Evolutionary conservation across 2,888 invertebrate genomes (phyloP), one percentile per base, ranked within the genome.

Genomic region (Acrobasis consociella): DNA sequence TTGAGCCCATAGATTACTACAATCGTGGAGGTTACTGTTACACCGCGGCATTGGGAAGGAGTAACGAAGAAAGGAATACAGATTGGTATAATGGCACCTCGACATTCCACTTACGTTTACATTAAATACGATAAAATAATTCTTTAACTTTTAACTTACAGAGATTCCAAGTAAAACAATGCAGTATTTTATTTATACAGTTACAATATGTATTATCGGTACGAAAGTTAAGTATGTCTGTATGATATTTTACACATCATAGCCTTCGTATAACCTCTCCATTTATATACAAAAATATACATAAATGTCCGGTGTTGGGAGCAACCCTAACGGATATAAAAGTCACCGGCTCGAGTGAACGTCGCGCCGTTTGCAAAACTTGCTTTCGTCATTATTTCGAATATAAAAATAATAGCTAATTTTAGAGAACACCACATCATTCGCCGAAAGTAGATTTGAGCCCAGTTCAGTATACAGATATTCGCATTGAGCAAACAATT

Each of bases 261-360:
- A 82, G 80, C 83, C 73, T 86, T 83, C 82, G 80, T 84, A 83
- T 83, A 56, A 85, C 76, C 77, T 81, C 79, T 83, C 77, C 82
- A 86, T 86, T 86, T 91, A 91, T 91, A 88, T 91, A 91, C 91
- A 91, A 89, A 89, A 89, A 90, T 91, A 91, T 89, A 91, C 90
- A 91, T 87, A 86, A 87, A 87, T 82, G 86, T 86, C 79, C 80
- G 80, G 80, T 78, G 73, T 73, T 72, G 72, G 72, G 77, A 78
- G 82, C 76, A 75, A 76, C 74, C 69, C 70, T 72, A 70, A 72
- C 49, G 71, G 72, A 74, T 78, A 76, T 64, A 73, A 69, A 77
- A 74, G 75, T 78, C 82, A 80, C 81, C 76, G 79, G 74, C 74
- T 72, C 69, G 70, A 71, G 69, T 67, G 70, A 76, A 68, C 68